phyloP scores from a whole-genome alignment of 2,113 vertebrate genomes.

The Phaethornis superciliosus region DNA sequence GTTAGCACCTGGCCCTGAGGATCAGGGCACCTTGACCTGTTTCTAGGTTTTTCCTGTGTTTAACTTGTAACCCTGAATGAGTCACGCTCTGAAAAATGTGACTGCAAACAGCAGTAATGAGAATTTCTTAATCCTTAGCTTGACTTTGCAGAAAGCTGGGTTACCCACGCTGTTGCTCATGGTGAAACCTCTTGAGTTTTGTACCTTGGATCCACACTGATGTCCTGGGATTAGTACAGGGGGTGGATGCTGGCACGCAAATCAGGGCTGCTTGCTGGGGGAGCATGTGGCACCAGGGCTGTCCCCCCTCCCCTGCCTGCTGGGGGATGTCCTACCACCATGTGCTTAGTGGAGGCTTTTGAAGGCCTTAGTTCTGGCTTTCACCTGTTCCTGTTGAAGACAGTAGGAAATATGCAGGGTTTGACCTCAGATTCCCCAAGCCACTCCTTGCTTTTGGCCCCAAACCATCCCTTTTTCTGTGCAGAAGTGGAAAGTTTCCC shows the following conservation, averaged over 20 bases:
- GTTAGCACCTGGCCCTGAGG: not conserved
- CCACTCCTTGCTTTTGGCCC: rapidly evolving
- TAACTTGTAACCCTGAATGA: not conserved
- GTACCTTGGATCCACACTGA: not conserved
- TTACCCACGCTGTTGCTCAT: not conserved
- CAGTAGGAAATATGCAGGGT: not conserved
- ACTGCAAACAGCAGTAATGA: not conserved
- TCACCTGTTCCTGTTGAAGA: not conserved
- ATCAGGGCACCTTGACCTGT: constrained; percentile 13
- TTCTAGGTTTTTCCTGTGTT: constrained; percentile 2
- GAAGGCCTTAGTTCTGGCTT: not conserved
- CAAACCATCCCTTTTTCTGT: not conserved
- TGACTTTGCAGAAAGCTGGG: not conserved
- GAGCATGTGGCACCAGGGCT: not conserved
- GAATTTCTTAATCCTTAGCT: not conserved
- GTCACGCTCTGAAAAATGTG: constrained; percentile 14
- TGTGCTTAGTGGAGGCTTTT: not conserved
- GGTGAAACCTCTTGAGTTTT: not conserved
- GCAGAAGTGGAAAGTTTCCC: not conserved
- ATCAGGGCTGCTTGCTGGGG: not conserved
- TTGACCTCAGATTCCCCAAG: not conserved
- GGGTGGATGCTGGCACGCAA: rapidly evolving
- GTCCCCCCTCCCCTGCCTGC: not conserved
- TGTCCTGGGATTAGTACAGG: not conserved
- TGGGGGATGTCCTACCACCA: not conserved